Conservation (phyloP, 2,113 vertebrate species). For the Brienomyrus brachyistius region DNA sequence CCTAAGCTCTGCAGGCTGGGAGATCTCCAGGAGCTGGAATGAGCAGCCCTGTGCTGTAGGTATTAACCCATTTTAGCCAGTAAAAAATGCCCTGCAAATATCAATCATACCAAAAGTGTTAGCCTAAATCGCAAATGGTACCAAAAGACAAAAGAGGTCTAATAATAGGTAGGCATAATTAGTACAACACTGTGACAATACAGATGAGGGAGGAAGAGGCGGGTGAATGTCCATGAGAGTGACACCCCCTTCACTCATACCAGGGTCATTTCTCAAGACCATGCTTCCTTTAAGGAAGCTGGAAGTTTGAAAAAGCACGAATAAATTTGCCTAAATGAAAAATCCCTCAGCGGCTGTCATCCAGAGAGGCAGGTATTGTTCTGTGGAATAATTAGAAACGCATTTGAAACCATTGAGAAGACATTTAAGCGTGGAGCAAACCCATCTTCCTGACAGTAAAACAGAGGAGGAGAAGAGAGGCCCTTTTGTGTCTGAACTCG, state of each 20-base stretch:
- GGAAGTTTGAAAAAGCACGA: background rate
- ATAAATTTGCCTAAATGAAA: background rate
- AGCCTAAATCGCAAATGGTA: background rate
- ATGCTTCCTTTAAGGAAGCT: background rate
- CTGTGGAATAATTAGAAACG: background rate
- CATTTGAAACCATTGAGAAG: background rate
- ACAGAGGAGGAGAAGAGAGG: background rate
- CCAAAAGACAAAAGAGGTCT: background rate
- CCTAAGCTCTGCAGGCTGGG: background rate
- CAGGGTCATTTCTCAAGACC: background rate
- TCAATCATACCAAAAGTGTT: background rate
- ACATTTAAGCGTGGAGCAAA: background rate
- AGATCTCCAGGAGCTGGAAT: background rate
- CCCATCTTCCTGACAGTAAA: background rate
- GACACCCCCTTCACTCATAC: background rate
- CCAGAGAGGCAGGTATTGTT: background rate
- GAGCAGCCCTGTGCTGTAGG: background rate
- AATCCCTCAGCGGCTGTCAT: background rate
- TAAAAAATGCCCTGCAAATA: background rate
- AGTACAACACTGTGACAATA: background rate
- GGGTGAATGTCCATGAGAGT: background rate
- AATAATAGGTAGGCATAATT: background rate
- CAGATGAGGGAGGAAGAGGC: background rate
- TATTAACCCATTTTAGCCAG: background rate
- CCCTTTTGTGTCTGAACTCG: background rate